These are phyloP conservation scores for Unio pictorum DNA, from an alignment of 2,888 invertebrate species.

Conservation along the genomic window DNA sequence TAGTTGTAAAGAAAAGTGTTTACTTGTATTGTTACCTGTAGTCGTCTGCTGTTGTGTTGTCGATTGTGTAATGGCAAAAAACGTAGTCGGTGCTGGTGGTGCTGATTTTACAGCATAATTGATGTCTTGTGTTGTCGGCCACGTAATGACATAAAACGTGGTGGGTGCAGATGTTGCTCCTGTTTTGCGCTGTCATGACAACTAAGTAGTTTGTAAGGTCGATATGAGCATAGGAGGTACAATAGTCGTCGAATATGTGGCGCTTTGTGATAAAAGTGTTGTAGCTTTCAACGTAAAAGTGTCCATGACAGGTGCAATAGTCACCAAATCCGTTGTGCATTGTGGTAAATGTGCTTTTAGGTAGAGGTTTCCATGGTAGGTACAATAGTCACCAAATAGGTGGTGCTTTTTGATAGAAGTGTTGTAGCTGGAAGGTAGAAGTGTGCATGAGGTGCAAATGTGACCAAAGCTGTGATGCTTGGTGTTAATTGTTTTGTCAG, in stretches of 20 bases:
- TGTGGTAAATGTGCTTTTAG: not conserved
- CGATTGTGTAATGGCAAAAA: not conserved
- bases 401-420: no score
- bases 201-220: not conserved
- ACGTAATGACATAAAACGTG: not conserved
- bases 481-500: no score
- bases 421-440: no score
- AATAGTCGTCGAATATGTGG: not conserved
- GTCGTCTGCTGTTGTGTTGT: not conserved
- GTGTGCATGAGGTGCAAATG: no score
- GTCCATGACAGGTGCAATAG: not conserved
- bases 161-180: not conserved
- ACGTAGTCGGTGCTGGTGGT: conserved; percentile 3
- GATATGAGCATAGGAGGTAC: not conserved
- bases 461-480: no score
- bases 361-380: no score
- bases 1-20: no score
- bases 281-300: conserved; percentile 1
- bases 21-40: no score
- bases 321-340: not conserved
- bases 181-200: no score
- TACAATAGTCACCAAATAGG: no score
- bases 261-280: not conserved
- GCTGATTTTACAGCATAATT: no score
- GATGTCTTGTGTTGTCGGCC: not conserved